phyloP scores from a whole-genome alignment of 1,140 invertebrate genomes.

The Cardiocondyla obscurior region DNA sequence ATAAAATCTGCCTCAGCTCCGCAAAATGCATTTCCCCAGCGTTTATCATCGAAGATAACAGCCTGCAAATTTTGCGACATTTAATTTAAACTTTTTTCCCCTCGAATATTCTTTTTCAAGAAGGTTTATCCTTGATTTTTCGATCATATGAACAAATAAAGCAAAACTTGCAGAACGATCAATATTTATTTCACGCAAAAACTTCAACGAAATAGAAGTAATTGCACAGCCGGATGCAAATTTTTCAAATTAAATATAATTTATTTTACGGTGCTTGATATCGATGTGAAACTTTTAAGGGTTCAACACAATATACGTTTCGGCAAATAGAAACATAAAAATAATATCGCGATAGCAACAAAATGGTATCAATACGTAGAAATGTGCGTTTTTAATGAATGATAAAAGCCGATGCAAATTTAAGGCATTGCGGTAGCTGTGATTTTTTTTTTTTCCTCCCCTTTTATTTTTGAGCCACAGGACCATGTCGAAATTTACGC shows the following conservation, averaged over 20 bases:
- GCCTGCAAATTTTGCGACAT: not conserved
- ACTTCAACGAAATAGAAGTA: conserved; percentile 7
- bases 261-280: conserved; percentile 14
- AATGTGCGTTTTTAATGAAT: conserved; percentile 25
- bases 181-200: conserved; percentile 1
- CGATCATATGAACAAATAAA: not conserved
- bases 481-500: conserved; percentile 66
- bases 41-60: not conserved
- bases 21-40: not conserved
- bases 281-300: conserved; percentile 10
- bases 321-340: not conserved
- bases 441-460: conserved; percentile 16
- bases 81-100: not conserved
- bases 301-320: not conserved
- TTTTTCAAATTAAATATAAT: conserved; percentile 33
- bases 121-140: not conserved
- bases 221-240: not conserved
- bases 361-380: conserved; percentile 35
- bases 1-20: not conserved
- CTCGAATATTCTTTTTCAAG: not conserved
- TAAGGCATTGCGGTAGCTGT: conserved; percentile 36
- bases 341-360: conserved; percentile 27
- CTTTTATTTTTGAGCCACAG: conserved; percentile 29
- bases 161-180: not conserved
- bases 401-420: conserved; percentile 63